Evolutionary conservation across 2,888 invertebrate species (phyloP).

Genomic region (Scotopteryx bipunctaria): DNA sequence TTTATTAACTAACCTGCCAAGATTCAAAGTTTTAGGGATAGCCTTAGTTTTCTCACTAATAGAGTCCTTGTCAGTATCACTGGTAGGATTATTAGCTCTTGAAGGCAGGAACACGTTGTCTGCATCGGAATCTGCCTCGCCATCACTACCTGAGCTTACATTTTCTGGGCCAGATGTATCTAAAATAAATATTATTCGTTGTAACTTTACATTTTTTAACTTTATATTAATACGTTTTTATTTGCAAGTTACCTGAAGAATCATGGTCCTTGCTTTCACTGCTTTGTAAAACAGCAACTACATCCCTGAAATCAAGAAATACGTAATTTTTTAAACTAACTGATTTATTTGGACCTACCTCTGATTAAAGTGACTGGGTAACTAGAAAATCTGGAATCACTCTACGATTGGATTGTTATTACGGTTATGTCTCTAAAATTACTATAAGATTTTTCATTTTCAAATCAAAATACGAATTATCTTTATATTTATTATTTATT

Average conservation of each 20-base stretch:
- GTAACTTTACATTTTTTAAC: not conserved
- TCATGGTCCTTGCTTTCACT: constrained; percentile 84
- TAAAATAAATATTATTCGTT: too few relatives aligned
- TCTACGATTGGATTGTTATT: too few relatives aligned
- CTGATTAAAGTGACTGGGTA: too few relatives aligned
- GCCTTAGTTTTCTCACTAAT: constrained; percentile 58
- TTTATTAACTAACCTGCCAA: constrained; percentile 75
- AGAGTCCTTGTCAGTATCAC: constrained; percentile 48
- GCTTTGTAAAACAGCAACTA: constrained; percentile 87
- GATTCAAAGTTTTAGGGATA: constrained; percentile 74
- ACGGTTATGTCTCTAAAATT: too few relatives aligned
- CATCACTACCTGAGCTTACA: constrained; percentile 75
- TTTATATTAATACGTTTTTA: too few relatives aligned
- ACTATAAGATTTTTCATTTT: too few relatives aligned
- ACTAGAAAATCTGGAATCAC: too few relatives aligned
- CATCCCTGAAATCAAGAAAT: constrained; percentile 76
- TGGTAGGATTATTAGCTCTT: constrained; percentile 62
- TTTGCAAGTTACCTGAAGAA: constrained; percentile 73
- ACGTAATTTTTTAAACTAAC: too few relatives aligned
- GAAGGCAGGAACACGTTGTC: constrained; percentile 78
- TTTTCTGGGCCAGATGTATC: constrained; percentile 88
- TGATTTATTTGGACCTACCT: too few relatives aligned
- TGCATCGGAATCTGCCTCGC: constrained; percentile 76
- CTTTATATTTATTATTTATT: too few relatives aligned
- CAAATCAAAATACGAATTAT: too few relatives aligned